These are phyloP conservation scores for Ammodytes dubius DNA, from an alignment of 2,113 vertebrate species.

Conservation along the genomic window DNA sequence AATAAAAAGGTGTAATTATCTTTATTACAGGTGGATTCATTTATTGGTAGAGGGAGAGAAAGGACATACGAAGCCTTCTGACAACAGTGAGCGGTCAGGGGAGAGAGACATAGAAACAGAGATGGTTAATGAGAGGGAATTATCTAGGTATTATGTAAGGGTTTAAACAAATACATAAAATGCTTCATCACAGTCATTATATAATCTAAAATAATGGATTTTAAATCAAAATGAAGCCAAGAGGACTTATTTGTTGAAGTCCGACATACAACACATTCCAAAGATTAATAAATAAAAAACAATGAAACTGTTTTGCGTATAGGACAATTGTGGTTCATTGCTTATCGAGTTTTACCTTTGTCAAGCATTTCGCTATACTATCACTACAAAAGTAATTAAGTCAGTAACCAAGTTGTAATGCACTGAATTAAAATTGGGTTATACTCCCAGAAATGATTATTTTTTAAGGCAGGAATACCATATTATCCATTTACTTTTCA, in stretches of 20 bases:
- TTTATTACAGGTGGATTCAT: slow-evolving; percentile 52
- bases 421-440: background rate
- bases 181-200: background rate
- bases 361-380: no score
- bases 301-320: background rate
- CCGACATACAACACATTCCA: background rate
- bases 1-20: slow-evolving; percentile 68
- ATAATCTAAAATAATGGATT: background rate
- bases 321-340: background rate
- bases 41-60: slow-evolving; percentile 51
- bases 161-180: background rate
- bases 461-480: background rate
- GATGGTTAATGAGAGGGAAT: background rate
- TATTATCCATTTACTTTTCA: background rate
- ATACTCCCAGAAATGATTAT: background rate
- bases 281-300: no score
- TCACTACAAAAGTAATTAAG: no score
- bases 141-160: background rate
- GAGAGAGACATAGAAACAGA: slow-evolving; percentile 11
- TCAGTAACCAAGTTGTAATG: background rate
- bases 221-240: background rate
- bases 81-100: slow-evolving; percentile 13
- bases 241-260: background rate
- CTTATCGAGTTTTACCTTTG: no score
- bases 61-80: slow-evolving; percentile 4